Evolutionary conservation across 2,888 invertebrate species (phyloP).

Genomic region (Deladenus siricidicola): DNA sequence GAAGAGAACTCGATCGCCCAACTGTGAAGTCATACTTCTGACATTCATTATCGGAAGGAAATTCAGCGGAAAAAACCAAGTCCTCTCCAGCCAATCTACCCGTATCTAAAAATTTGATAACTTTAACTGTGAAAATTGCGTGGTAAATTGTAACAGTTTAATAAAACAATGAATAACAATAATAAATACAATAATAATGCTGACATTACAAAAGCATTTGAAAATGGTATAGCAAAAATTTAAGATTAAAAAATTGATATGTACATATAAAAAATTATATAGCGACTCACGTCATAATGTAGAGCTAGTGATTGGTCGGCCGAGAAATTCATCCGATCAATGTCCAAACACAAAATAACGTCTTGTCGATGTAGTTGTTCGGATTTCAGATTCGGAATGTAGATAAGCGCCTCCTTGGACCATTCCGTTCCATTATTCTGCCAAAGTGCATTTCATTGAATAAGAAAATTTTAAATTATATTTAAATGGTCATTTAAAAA

Average conservation of each 20-base stretch:
- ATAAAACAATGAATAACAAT: too few species aligned
- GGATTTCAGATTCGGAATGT: conserved; percentile 16
- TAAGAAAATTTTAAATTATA: too few species aligned
- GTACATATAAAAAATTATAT: background rate
- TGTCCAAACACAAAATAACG: conserved; percentile 18
- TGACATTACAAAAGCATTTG: too few species aligned
- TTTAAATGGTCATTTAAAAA: too few species aligned
- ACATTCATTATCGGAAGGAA: conserved; percentile 11
- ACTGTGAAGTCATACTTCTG: conserved; percentile 7
- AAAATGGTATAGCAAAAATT: too few species aligned
- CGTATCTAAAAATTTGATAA: conserved; percentile 30
- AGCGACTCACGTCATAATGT: conserved; percentile 8
- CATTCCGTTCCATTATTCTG: conserved; percentile 24
- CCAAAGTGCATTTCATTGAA: too few species aligned
- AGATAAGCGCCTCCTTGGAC: conserved; percentile 6
- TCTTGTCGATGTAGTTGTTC: conserved; percentile 5
- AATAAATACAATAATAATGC: too few species aligned
- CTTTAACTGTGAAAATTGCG: background rate
- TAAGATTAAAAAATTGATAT: too few species aligned
- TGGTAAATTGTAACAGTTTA: background rate
- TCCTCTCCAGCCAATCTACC: conserved; percentile 36
- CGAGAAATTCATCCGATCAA: conserved; percentile 29
- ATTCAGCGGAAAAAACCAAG: conserved; percentile 10
- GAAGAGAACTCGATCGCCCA: conserved; percentile 31
- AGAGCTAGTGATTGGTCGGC: conserved; percentile 14